Percentiles rank a stretch among this genome's conserved stretches.
Conservation (phyloP, 2,113 vertebrate genomes). For the Hippocampus mohnikei region DNA sequence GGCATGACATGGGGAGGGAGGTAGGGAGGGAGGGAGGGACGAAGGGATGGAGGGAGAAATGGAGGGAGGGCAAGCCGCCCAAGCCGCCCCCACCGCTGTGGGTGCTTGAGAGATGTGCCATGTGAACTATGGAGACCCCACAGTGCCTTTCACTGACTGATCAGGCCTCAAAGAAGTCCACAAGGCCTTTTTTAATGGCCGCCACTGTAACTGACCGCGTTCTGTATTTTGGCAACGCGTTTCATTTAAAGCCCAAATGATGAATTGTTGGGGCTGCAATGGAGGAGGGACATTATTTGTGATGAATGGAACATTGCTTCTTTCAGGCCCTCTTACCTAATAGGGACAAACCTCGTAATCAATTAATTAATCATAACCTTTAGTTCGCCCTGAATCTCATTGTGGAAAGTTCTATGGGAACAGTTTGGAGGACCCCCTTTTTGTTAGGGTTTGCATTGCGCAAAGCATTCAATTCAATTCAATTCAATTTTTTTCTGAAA, state of each 20-base stretch:
- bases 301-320: not conserved
- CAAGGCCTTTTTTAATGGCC: slow-evolving; percentile 61
- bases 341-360: not conserved
- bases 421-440: not conserved
- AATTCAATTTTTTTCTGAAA: too few relatives aligned
- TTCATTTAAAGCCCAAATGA: slow-evolving; percentile 11
- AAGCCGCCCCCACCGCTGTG: slow-evolving; percentile 36
- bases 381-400: not conserved
- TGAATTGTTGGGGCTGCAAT: not conserved
- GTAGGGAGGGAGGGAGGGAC: slow-evolving; percentile 36
- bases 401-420: not conserved
- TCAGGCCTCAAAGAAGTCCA: slow-evolving; percentile 67
- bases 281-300: not conserved
- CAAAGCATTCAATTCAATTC: too few relatives aligned
- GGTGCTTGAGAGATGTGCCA: slow-evolving; percentile 73
- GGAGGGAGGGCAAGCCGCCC: slow-evolving; percentile 42
- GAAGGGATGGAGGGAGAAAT: slow-evolving; percentile 37
- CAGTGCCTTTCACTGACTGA: slow-evolving; percentile 76
- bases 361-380: slow-evolving; percentile 7
- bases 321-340: not conserved
- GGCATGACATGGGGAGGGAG: slow-evolving; percentile 65
- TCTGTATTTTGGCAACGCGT: slow-evolving; percentile 37
- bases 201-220: slow-evolving; percentile 61
- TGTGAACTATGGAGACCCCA: slow-evolving; percentile 78
- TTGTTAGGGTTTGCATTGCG: not conserved